phyloP scores from a whole-genome alignment of 1,140 invertebrate species.

The Leptoteleia sp. region DNA sequence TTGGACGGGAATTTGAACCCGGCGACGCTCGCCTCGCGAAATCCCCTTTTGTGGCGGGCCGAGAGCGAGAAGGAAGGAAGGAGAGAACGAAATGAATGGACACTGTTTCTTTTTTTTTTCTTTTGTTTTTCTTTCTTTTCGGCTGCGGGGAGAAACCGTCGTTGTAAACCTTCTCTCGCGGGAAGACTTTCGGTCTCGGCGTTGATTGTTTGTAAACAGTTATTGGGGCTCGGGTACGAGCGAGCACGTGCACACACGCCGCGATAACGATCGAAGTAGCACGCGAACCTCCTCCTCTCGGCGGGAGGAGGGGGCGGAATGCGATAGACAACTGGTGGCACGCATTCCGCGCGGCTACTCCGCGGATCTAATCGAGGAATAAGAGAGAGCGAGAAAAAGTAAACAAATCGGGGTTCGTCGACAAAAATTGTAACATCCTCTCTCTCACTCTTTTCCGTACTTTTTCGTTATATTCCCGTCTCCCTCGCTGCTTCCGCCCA shows the following conservation, averaged over 20 bases:
- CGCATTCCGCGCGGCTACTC: slow-evolving; percentile 41
- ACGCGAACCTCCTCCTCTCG: slow-evolving; percentile 7
- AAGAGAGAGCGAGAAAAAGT: too few species aligned
- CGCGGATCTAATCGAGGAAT: too few species aligned
- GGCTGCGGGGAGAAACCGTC: too few species aligned
- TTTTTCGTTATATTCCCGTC: background rate
- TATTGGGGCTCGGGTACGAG: background rate
- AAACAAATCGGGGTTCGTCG: too few species aligned
- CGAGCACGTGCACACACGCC: slow-evolving; percentile 37
- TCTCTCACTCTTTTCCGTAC: background rate
- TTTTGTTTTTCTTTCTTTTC: too few species aligned
- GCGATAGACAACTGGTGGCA: slow-evolving; percentile 41
- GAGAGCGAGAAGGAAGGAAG: too few species aligned
- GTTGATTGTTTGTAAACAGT: slow-evolving; percentile 25
- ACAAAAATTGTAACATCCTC: slow-evolving; percentile 10
- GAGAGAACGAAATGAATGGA: too few species aligned
- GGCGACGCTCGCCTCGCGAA: too few species aligned
- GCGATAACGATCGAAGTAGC: slow-evolving; percentile 37
- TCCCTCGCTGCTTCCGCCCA: slow-evolving; percentile 1
- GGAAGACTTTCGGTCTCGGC: too few species aligned
- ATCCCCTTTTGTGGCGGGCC: too few species aligned
- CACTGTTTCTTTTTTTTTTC: too few species aligned
- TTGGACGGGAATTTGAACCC: background rate
- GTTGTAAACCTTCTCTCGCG: too few species aligned
- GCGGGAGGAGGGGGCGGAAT: slow-evolving; percentile 39